Conservation (phyloP, 2,113 vertebrate genomes). For the Sylvia atricapilla region DNA sequence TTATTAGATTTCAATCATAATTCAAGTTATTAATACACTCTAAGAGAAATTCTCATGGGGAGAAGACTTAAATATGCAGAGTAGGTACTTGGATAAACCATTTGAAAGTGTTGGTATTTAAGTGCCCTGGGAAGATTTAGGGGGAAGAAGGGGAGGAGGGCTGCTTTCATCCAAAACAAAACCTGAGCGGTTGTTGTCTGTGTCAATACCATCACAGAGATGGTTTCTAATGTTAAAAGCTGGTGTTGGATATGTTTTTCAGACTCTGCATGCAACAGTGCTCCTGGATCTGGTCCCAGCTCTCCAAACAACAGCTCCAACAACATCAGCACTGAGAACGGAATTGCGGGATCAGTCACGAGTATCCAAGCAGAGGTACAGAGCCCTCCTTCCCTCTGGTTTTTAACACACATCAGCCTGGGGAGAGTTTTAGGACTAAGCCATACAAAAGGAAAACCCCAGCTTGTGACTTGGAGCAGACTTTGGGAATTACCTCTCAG, state of each 20-base stretch:
- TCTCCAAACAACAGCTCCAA: slow-evolving; percentile 98
- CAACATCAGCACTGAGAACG: slow-evolving; percentile 92
- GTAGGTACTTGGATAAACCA: neutral
- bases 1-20: neutral
- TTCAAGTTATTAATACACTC: neutral
- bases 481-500: slow-evolving; percentile 9
- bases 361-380: slow-evolving; percentile 88
- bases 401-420: neutral
- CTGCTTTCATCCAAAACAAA: neutral
- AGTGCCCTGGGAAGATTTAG: neutral
- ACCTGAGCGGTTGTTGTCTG: neutral
- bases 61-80: neutral
- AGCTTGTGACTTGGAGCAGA: neutral
- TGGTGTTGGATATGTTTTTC: slow-evolving; percentile 37
- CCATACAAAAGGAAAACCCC: neutral
- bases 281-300: slow-evolving; percentile 95
- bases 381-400: neutral
- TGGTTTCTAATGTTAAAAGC: neutral
- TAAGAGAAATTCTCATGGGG: neutral
- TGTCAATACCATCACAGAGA: neutral
- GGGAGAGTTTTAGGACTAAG: neutral
- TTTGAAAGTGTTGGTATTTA: neutral
- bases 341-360: slow-evolving; percentile 80
- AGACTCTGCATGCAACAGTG: slow-evolving; percentile 96
- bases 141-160: neutral